A percentile compares a stretch with the other conserved stretches of the same genome.
Conservation (phyloP, 1,140 invertebrate genomes). For the Drosophila arawakana region DNA sequence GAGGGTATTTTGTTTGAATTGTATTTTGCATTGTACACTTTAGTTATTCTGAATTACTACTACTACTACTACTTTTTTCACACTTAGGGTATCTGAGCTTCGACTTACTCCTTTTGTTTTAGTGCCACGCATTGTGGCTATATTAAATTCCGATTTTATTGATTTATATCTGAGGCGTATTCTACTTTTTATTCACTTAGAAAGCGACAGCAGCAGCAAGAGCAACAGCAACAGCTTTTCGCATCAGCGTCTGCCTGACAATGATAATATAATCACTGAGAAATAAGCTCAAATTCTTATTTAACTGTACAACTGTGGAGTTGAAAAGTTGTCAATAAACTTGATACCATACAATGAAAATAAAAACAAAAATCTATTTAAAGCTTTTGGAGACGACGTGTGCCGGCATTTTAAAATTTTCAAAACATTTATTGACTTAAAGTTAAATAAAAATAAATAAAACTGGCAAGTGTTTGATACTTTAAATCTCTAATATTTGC, state of each 20-base stretch:
- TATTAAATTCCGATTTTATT: slow-evolving; percentile 79
- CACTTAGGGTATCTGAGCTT: neutral
- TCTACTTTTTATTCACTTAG: slow-evolving; percentile 49
- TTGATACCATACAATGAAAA: neutral
- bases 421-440: neutral
- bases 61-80: no score
- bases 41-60: neutral
- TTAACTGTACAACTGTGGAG: neutral
- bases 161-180: slow-evolving; percentile 54
- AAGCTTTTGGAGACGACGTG: neutral
- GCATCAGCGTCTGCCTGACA: slow-evolving; percentile 34
- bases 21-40: no score
- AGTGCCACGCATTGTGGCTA: slow-evolving; percentile 48
- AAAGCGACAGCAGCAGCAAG: slow-evolving; percentile 11
- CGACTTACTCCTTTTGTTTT: neutral
- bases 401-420: slow-evolving; percentile 9
- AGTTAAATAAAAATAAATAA: neutral
- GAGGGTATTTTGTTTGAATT: neutral
- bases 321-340: neutral
- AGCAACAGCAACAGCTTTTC: slow-evolving; percentile 33
- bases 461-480: no score
- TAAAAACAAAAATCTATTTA: neutral
- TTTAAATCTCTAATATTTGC: no score
- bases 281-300: slow-evolving; percentile 8
- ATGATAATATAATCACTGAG: slow-evolving; percentile 49